A percentile compares a stretch with the other conserved stretches of the same genome.
Conservation (phyloP, 2,888 invertebrate genomes). For the Xestobium rufovillosum region DNA sequence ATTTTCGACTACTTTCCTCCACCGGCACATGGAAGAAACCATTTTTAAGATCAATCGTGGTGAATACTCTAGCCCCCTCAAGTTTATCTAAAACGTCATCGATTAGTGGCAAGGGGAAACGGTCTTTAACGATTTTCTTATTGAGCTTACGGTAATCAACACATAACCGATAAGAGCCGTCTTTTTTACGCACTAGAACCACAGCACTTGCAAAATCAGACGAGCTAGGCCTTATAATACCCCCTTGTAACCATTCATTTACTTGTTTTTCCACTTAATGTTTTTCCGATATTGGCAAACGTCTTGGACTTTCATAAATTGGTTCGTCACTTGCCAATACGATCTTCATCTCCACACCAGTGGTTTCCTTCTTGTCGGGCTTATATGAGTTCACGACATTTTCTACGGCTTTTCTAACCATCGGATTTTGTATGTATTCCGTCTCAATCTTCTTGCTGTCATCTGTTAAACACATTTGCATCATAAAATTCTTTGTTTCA, state of each 20-base stretch:
- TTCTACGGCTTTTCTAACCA: constrained; percentile 10
- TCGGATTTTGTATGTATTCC: constrained; percentile 4
- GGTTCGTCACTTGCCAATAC: constrained; percentile 13
- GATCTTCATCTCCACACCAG: constrained; percentile 4
- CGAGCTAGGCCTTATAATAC: constrained; percentile 14
- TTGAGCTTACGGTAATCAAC: constrained; percentile 19
- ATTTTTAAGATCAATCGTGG: constrained; percentile 31
- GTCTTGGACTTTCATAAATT: constrained; percentile 17
- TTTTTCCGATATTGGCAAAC: constrained; percentile 18
- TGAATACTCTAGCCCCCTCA: constrained; percentile 27
- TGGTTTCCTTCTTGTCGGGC: constrained; percentile 3
- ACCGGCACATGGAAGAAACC: constrained; percentile 35
- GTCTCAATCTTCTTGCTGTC: constrained; percentile 7
- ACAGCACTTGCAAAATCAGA: constrained; percentile 20
- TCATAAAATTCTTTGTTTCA: constrained; percentile 15
- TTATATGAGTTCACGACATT: constrained; percentile 9
- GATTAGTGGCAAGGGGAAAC: too few species aligned
- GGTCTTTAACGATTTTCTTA: too few species aligned
- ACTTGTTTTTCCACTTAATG: constrained; percentile 17
- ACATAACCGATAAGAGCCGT: constrained; percentile 15
- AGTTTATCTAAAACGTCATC: constrained; percentile 33
- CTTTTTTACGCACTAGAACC: constrained; percentile 17
- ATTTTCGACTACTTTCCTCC: constrained; percentile 27
- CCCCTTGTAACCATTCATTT: constrained; percentile 18
- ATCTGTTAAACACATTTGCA: constrained; percentile 14